Base-by-base conservation (phyloP, 2,888 invertebrate genomes). In the Cryptocephalus moraei region DNA sequence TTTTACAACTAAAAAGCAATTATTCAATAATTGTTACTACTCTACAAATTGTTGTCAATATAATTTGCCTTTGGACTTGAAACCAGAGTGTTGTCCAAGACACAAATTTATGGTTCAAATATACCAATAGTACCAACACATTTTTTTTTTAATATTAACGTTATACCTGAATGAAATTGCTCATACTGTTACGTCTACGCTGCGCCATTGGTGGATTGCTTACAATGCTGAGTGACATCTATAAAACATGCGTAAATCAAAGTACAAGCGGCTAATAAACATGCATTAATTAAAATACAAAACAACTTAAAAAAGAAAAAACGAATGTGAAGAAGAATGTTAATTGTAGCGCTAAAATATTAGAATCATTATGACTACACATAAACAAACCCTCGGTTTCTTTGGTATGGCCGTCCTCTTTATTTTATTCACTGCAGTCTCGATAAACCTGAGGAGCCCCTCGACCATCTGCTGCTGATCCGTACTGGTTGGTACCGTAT, bases 381-480 rank as follows among this genome's bases (percentile, higher is more conserved):
- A 6, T 22, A 47, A 53, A 75, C 81, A 79, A 80, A 90, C 89
- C 82, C 86, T 78, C 39, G 80, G 75, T 69, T 86, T 89, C 62
- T 86, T 86, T 54, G 67, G 62, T 38, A 54, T 39, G 56, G 74
- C 75, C 9, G 58, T 53, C 55, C 91, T 75, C 68, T 88, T 86
- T 64, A 95, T 84, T 73, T 91, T 91, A 73, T 95, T 95, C 53
- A 94, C 80, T 67, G 86, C 86, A 0, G 82, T 80, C 72, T 88
- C 95, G 58, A 84, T 87, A 68, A 86, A 91, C 55, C 86, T 83
- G 38, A 91, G 73, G 68, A 90, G 87, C 0, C 84, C 84, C 47
- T 83, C 82, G 0, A 78, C 76, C 61, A 82, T 74, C 49, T 81
- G 84, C 51, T 84, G 75, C 47, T 79, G 76, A 48, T 80, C 79